Percentiles rank a stretch among this genome's conserved stretches.
phyloP scores from a whole-genome alignment of 64 coral and sea anemone species.

The Orbicella faveolata region DNA sequence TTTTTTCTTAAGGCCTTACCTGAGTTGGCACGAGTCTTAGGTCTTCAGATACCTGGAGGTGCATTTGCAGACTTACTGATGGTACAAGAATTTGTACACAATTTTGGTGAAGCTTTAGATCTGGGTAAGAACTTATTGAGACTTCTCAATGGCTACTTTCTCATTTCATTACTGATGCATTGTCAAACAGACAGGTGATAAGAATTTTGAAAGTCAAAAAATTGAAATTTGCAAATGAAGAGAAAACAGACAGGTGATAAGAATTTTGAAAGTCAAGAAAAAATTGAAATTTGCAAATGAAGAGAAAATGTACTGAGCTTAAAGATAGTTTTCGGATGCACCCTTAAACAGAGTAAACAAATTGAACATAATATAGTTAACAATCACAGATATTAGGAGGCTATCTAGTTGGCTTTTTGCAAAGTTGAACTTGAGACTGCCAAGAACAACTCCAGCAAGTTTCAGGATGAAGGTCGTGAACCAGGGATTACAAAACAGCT shows the following conservation, averaged over 20 bases:
- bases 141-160: neutral
- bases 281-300: no score
- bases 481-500: no score
- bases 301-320: no score
- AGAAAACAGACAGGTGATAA: no score
- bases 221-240: no score
- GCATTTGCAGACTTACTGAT: slow-evolving; percentile 97
- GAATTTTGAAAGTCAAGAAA: no score
- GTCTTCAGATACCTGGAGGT: slow-evolving; percentile 75
- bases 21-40: slow-evolving; percentile 53
- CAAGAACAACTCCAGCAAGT: no score
- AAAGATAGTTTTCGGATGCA: no score
- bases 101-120: slow-evolving; percentile 93
- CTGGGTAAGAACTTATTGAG: slow-evolving; percentile 49
- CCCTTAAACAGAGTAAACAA: neutral
- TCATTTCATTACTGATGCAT: neutral
- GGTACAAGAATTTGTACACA: slow-evolving; percentile 95
- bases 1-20: slow-evolving; percentile 65
- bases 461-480: no score
- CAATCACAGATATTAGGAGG: neutral
- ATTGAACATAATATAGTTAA: no score
- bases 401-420: neutral
- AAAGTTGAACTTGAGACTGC: neutral
- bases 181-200: neutral
- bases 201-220: no score